Base-by-base conservation (phyloP, 53 echinoderm and acorn worm species). In the Mesocentrotus franciscanus region DNA sequence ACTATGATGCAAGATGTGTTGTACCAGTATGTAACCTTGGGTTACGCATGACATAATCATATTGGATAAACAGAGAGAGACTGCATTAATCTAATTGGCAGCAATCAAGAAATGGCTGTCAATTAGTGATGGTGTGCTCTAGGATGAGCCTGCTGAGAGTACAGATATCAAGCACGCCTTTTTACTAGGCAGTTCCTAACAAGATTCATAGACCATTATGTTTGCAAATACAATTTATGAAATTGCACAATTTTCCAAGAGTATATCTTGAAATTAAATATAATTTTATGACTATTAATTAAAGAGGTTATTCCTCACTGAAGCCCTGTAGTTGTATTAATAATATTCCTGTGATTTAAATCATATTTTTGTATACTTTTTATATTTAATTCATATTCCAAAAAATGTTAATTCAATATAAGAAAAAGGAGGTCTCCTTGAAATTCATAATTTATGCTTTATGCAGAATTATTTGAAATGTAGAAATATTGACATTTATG, bases 21-120 rank as follows among this genome's bases (percentile, higher is more conserved):
- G 61, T 12, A 27, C 74, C 30, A 74, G 13, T 29, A 10, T 79
- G 36, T 79, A 79, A 39, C 35, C 79, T 39, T 13, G 16, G 42
- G 81, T 81, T 39, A 81, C 81, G 81, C 42, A 81, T 9, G 42
- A 81, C 36, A 16, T 81, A 33, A 81, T 81, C 81, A 74, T 81
- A 36, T 81, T 81, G 18, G 81, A 81, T 81, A 81, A 61, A 59
- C n/a, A 90, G 35, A 64, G 60, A 61, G 59, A 90, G 60, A 35
- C 34, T 14, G 64, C 30, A 17, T 39, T 81, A 29, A 36, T 79
- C 36, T 79, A 81, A 81, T 81, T 79, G 79, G 39, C n/a, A 79
- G 8, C 33, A 42, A 81, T 81, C 81, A 81, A 81, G 81, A 81
- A 18, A 18, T 36, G 64, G 81, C 81, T 81, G 39, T 81, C 81